Percentiles rank a stretch among this genome's conserved stretches.
These are phyloP conservation scores for Scotopteryx bipunctaria DNA, from an alignment of 2,888 invertebrate genomes.

Conservation along the genomic window DNA sequence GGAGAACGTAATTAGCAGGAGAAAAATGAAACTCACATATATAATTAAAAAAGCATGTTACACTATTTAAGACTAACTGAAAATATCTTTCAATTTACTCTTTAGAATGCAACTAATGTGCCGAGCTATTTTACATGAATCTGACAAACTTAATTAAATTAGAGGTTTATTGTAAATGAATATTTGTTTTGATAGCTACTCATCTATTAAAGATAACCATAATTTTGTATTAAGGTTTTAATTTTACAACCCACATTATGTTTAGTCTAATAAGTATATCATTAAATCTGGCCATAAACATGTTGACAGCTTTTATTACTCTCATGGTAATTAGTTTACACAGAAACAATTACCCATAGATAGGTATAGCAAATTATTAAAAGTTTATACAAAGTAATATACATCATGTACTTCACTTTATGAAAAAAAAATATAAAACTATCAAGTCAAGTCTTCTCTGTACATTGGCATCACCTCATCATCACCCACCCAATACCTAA, in stretches of 20 bases:
- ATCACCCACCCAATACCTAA: constrained; percentile 10
- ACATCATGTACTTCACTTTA: constrained; percentile 27
- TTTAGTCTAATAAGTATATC: constrained; percentile 4
- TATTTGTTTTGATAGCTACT: constrained; percentile 26
- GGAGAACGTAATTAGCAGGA: neutral
- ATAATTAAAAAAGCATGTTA: constrained; percentile 76
- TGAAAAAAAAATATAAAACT: constrained; percentile 19
- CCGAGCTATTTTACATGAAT: constrained; percentile 71
- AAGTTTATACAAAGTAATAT: constrained; percentile 32
- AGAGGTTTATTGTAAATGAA: constrained; percentile 25
- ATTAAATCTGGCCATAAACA: constrained; percentile 12
- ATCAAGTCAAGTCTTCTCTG: constrained; percentile 25
- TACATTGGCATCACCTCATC: constrained; percentile 21
- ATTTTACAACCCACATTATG: constrained; percentile 26
- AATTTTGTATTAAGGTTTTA: constrained; percentile 11
- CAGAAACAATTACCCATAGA: constrained; percentile 16
- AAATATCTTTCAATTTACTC: constrained; percentile 66
- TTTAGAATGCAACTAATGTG: constrained; percentile 61
- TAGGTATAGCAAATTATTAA: constrained; percentile 24
- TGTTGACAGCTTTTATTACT: constrained; percentile 15
- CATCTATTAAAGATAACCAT: constrained; percentile 10
- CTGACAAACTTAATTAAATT: constrained; percentile 43
- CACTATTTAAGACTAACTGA: constrained; percentile 73
- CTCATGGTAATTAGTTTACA: constrained; percentile 16
- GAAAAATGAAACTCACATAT: constrained; percentile 47